These are phyloP conservation scores for Hippocampus zosterae DNA, from an alignment of 2,113 vertebrate genomes.

Conservation along the genomic window DNA sequence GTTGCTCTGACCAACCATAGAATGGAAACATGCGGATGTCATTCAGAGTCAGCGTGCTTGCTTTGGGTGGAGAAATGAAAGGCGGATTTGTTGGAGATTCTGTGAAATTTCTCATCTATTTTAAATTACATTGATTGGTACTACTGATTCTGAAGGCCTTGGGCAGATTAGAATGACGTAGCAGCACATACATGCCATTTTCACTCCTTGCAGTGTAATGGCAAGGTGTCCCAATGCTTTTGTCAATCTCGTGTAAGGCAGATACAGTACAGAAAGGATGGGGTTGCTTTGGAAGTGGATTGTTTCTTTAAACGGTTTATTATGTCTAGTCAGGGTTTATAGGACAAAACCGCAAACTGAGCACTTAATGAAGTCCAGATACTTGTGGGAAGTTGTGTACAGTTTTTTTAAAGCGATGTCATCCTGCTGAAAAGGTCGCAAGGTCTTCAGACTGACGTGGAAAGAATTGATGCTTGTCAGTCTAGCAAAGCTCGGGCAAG, in stretches of 20 bases:
- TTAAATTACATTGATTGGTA: too few species aligned
- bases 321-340: conserved; percentile 3
- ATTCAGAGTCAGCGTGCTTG: too few species aligned
- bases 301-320: conserved; percentile 1
- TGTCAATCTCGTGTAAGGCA: neutral
- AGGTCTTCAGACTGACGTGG: conserved; percentile 11
- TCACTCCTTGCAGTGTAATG: neutral
- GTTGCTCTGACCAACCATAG: too few species aligned
- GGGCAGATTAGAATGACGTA: too few species aligned
- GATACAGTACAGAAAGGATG: neutral
- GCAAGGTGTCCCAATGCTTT: neutral
- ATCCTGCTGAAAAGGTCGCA: conserved; percentile 39
- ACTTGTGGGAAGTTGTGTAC: neutral
- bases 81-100: too few species aligned
- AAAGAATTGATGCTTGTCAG: conserved; percentile 18
- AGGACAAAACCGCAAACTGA: neutral
- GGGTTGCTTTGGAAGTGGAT: neutral
- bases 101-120: too few species aligned
- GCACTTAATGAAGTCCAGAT: conserved; percentile 14
- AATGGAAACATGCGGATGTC: too few species aligned
- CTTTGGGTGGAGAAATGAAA: too few species aligned
- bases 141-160: too few species aligned
- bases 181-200: neutral
- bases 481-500: neutral
- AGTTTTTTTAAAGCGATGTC: conserved; percentile 30